These are phyloP conservation scores for Cotesia vestalis DNA, from an alignment of 1,140 invertebrate genomes.

Conservation along the genomic window DNA sequence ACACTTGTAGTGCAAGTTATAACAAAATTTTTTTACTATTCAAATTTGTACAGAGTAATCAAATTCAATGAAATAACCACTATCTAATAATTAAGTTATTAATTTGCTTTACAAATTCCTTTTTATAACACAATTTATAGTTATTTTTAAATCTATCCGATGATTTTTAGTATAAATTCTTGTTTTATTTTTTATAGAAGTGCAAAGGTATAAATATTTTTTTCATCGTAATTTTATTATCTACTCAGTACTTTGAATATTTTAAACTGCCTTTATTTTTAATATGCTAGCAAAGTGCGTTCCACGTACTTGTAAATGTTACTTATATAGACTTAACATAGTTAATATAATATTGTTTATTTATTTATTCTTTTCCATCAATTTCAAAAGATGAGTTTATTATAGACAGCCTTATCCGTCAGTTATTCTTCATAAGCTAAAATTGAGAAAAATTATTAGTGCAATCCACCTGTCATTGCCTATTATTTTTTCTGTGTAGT, in stretches of 20 bases:
- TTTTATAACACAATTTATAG: no score
- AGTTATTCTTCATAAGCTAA: conserved; percentile 41
- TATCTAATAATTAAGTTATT: no score
- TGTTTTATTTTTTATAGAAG: neutral
- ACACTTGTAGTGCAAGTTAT: no score
- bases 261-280: neutral
- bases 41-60: no score
- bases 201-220: neutral
- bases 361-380: conserved; percentile 14
- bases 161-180: no score
- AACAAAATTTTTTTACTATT: no score
- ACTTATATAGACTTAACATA: no score
- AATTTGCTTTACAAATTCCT: no score
- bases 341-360: neutral
- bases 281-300: neutral
- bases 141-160: no score
- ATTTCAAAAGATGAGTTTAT: conserved; percentile 34
- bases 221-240: neutral
- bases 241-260: conserved; percentile 1
- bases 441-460: conserved; percentile 37
- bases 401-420: conserved; percentile 34
- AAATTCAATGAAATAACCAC: no score
- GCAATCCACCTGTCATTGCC: neutral
- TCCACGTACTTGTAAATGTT: no score
- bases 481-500: no score